Evolutionary conservation across 2,888 invertebrate species (phyloP), one percentile per base, ranked within the genome.

Genomic region (Anagyrus pseudococci): DNA sequence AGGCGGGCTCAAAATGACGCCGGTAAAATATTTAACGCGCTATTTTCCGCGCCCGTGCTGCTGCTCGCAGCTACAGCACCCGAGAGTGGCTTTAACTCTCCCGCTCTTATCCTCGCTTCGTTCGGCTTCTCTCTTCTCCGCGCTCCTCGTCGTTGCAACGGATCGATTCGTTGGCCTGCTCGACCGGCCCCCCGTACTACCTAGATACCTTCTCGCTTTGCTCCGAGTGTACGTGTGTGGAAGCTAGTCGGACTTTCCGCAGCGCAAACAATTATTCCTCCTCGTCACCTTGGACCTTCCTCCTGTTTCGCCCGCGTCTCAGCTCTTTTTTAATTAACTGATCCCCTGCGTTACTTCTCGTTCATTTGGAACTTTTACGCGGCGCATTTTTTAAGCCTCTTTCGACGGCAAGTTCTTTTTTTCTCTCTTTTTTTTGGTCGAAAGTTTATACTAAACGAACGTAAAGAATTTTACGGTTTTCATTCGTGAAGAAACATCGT

Each of bases 1-100:
- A 67, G 50, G 29, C 54, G 23, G 44, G 46, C 37, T 47, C 23
- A 20, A 49, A 59, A 59, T 56, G 62, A 54, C 52, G 55, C 8
- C 57, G 47, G 50, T 62, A 62, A 63, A 65, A 60, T 65, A 62
- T 65, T 67, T 65, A 62, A 58, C 50, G 58, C 37, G 46, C 49
- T 43, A 43, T 56, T 65, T 47, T 57, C 56, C 50, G 33, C 59
- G 43, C 33, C 47, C 33, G 43, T n/a, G n/a, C 43, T 15, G 29
- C 43, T 10, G 43, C 17, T 7, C 19, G 17, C 17, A 15, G 6
- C 6, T 33, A 33, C n/a, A n/a, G n/a, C n/a, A n/a, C n/a, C 29
- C 17, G 19, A 29, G n/a, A 22, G 44, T 17, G 41, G 48, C 26
- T 49, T 29, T 41, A 29, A 43, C 19, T 40, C 33, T 54, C 33